phyloP scores from a whole-genome alignment of 2,797 vertebrate species.

The Chelonia mydas region DNA sequence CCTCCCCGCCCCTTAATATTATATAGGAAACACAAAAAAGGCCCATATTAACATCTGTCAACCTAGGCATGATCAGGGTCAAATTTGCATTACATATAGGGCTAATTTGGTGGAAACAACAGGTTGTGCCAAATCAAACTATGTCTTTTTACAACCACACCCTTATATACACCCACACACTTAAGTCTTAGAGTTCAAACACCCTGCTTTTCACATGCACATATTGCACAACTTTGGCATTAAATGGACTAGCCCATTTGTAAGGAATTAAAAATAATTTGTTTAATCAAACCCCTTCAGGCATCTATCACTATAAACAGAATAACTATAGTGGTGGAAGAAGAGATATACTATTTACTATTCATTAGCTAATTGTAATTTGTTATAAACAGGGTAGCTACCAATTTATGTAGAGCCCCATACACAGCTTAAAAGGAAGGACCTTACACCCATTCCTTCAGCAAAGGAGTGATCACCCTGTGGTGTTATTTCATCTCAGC shows the following conservation, averaged over 20 bases:
- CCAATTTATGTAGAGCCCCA: not conserved
- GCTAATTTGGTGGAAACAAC: not conserved
- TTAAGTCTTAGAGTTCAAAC: not conserved
- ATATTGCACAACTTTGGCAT: not conserved
- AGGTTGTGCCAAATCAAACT: no score
- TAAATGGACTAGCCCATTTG: conserved; percentile 31
- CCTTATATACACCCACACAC: not conserved
- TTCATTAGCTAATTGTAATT: not conserved
- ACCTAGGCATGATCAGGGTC: not conserved
- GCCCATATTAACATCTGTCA: not conserved
- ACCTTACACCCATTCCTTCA: not conserved
- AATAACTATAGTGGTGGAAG: not conserved
- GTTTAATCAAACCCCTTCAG: conserved; percentile 47
- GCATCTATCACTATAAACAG: conserved; percentile 42
- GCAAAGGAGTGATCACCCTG: not conserved
- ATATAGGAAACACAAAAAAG: not conserved
- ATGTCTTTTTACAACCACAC: not conserved
- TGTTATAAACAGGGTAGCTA: not conserved
- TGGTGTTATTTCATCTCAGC: not conserved
- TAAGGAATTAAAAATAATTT: conserved; percentile 56
- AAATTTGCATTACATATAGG: not conserved
- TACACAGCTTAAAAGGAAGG: not conserved
- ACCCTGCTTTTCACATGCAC: conserved; percentile 21
- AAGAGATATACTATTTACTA: not conserved
- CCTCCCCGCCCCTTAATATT: not conserved